Evolutionary conservation across 2,888 invertebrate genomes (phyloP), one percentile per base, ranked within the genome.

Genomic region (Julus scandinavius): DNA sequence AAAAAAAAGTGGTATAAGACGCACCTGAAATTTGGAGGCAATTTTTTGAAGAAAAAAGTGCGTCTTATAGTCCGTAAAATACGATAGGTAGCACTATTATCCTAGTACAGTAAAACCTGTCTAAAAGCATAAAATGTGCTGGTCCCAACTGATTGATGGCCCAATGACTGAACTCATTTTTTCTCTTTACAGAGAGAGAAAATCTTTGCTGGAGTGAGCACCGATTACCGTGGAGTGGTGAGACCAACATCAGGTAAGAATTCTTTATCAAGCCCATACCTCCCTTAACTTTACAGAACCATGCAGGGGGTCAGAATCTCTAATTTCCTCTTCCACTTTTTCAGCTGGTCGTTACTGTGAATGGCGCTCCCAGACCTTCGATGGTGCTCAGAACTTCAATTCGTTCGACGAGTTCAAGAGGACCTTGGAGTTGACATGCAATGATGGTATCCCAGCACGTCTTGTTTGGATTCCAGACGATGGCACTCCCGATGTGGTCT

Each of bases 401-500:
- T 89, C 90, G 40, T 97, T 97, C 91, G 95, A 95, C 90, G 95
- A 95, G 17, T 97, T 95, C 92, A 94, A 95, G 93, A 93, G 94
- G 90, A 97, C 97, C 0, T 93, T 98, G 87, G 94, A 94, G 90
- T 93, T 96, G 90, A 95, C 95, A 90, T 98, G 97, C 91, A 95
- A 95, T 54, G 90, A 90, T 0, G 94, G 94, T 0, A 95, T 96
- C 89, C 95, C 97, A 0, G 96, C 95, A 0, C 93, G 94, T 89
- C 94, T 97, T 88, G 95, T 95, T 92, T 98, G 97, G 97, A 97
- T 96, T 0, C 97, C 98, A 58, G 95, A 96, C 0, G 93, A 94
- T 90, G 95, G 97, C 92, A 96, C 97, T 0, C 98, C 98, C 0
- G 95, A 97, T 92, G 91, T 95, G 88, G 93, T 97, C 0, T 98